Evolutionary conservation across 1,140 invertebrate species (phyloP).

Genomic region (Drosophila arizonae): DNA sequence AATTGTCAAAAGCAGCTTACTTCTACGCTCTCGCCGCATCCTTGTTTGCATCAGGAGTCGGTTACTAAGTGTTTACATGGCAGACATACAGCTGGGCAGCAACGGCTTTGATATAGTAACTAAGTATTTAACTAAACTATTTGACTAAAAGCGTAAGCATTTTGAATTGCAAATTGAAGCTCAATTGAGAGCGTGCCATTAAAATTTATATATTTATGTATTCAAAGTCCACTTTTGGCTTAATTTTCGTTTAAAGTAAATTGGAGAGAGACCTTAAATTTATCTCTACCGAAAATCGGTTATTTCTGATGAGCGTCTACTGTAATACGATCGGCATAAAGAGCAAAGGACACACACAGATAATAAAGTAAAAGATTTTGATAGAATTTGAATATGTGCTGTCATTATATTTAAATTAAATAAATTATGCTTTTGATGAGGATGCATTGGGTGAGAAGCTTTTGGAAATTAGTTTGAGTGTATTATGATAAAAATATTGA

Average conservation of each 20-base stretch:
- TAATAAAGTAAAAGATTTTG: too few species aligned
- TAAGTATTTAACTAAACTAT: constrained; percentile 44
- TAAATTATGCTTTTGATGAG: too few species aligned
- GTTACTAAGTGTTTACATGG: constrained; percentile 41
- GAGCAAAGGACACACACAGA: neutral
- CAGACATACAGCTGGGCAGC: constrained; percentile 1
- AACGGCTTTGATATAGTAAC: constrained; percentile 26
- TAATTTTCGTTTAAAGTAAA: neutral
- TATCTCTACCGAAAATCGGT: neutral
- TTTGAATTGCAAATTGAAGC: constrained; percentile 24
- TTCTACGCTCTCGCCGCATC: constrained; percentile 6
- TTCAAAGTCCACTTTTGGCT: neutral
- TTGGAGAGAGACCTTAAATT: neutral
- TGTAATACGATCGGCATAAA: constrained; percentile 1
- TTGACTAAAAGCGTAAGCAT: constrained; percentile 16
- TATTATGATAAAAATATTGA: too few species aligned
- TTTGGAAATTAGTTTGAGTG: too few species aligned
- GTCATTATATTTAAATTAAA: too few species aligned
- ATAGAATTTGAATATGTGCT: too few species aligned
- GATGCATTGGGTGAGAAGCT: too few species aligned
- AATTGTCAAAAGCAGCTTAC: constrained; percentile 78
- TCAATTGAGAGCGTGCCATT: constrained; percentile 17
- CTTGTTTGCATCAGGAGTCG: constrained; percentile 31
- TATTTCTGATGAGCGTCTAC: neutral
- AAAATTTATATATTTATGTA: constrained; percentile 1